Evolutionary conservation across 1,140 invertebrate genomes (phyloP).

Genomic region (Sarcophaga bullata): DNA sequence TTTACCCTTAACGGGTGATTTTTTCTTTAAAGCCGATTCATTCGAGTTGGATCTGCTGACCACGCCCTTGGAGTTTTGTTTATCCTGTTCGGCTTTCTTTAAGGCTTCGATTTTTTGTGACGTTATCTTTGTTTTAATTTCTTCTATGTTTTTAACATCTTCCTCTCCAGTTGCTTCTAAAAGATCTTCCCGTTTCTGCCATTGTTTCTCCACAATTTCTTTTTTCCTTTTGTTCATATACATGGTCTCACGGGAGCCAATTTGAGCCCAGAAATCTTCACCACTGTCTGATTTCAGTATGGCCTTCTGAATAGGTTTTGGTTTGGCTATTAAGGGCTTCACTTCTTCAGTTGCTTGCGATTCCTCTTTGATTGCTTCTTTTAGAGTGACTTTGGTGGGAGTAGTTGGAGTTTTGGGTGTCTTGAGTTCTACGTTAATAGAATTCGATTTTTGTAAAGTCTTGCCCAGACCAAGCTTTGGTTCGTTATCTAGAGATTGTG

Average conservation of each 20-base stretch:
- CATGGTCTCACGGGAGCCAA: slow-evolving; percentile 60
- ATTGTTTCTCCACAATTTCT: slow-evolving; percentile 47
- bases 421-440: neutral
- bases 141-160: slow-evolving; percentile 41
- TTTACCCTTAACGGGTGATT: slow-evolving; percentile 18
- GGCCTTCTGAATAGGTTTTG: slow-evolving; percentile 54
- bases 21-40: slow-evolving; percentile 40
- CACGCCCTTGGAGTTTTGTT: slow-evolving; percentile 27
- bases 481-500: neutral
- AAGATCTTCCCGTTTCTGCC: slow-evolving; percentile 41
- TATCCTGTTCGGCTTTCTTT: slow-evolving; percentile 36
- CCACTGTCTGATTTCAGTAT: slow-evolving; percentile 60
- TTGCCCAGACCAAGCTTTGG: neutral
- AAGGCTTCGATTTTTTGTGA: slow-evolving; percentile 42
- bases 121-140: slow-evolving; percentile 28
- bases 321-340: slow-evolving; percentile 49
- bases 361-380: slow-evolving; percentile 7
- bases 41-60: slow-evolving; percentile 35
- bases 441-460: slow-evolving; percentile 26
- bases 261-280: slow-evolving; percentile 64
- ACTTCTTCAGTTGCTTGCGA: neutral
- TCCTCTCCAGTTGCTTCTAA: slow-evolving; percentile 16
- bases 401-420: neutral
- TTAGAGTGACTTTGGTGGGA: too few species aligned
- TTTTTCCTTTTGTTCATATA: slow-evolving; percentile 63